phyloP scores from a whole-genome alignment of 2,113 vertebrate species.

The Ictalurus punctatus region DNA sequence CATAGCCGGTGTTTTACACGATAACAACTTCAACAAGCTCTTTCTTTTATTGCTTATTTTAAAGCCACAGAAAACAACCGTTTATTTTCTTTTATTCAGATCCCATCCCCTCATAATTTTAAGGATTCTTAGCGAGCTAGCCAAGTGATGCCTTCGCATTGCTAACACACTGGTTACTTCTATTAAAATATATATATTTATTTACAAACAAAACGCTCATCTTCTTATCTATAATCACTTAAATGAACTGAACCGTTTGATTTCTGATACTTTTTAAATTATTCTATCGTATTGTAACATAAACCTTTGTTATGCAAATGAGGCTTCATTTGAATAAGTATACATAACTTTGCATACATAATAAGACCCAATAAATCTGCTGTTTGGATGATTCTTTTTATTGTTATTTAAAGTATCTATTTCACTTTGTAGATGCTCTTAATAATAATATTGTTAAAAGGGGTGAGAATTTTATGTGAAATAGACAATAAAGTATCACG shows the following conservation, averaged over 20 bases:
- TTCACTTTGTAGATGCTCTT: background rate
- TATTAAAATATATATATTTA: background rate
- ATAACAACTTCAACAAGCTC: background rate
- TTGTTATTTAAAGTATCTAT: background rate
- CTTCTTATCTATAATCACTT: background rate
- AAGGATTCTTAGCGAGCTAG: background rate
- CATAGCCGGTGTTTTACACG: background rate
- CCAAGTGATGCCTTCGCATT: background rate
- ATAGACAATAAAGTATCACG: background rate
- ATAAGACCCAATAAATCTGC: background rate
- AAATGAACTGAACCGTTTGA: background rate
- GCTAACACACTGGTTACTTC: background rate
- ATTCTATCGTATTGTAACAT: background rate
- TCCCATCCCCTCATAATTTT: background rate
- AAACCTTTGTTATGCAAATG: background rate
- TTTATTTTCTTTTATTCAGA: background rate
- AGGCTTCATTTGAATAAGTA: background rate
- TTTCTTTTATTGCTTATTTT: background rate
- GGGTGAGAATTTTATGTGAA: background rate
- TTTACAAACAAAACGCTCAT: background rate
- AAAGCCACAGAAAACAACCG: background rate
- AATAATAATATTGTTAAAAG: background rate
- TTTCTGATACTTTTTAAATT: background rate
- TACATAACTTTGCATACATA: background rate
- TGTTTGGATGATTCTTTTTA: background rate